phyloP scores from a whole-genome alignment of 2,888 invertebrate genomes.

The Dasysyrphus tricinctus region DNA sequence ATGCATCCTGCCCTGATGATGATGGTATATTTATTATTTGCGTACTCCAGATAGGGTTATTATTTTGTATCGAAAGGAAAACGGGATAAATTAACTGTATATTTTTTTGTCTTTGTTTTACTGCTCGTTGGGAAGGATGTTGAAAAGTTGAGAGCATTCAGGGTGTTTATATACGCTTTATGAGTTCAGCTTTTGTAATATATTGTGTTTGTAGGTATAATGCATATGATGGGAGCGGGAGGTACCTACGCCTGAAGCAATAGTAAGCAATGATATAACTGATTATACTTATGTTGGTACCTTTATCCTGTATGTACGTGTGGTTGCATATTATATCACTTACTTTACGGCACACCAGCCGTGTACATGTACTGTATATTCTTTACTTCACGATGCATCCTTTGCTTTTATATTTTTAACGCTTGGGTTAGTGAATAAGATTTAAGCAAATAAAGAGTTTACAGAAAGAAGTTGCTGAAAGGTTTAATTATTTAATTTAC shows the following conservation, averaged over 20 bases:
- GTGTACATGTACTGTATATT: no score
- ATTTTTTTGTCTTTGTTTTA: slow-evolving; percentile 11
- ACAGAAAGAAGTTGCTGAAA: not conserved
- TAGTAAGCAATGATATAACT: not conserved
- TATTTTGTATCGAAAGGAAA: slow-evolving; percentile 40
- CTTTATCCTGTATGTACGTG: not conserved
- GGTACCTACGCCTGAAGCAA: not conserved
- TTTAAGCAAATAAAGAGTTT: slow-evolving; percentile 2
- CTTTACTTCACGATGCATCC: not conserved
- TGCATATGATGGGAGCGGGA: not conserved
- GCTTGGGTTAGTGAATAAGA: not conserved
- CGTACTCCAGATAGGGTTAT: slow-evolving; percentile 27
- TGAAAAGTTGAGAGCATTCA: slow-evolving; percentile 17
- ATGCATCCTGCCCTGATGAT: slow-evolving; percentile 16
- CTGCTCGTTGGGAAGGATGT: slow-evolving; percentile 5
- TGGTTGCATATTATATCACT: not conserved
- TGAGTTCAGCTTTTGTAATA: not conserved
- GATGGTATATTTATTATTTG: slow-evolving; percentile 10
- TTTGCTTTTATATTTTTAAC: not conserved
- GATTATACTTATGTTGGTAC: not conserved
- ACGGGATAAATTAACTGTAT: slow-evolving; percentile 26
- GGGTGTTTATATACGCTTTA: not conserved
- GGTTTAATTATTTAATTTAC: not conserved
- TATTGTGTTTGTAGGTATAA: not conserved
- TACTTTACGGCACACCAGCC: no score